Percentiles rank a stretch among this genome's conserved stretches.
These are phyloP conservation scores for Gonatopus flavifemur DNA, from an alignment of 1,140 invertebrate genomes.

Conservation along the genomic window DNA sequence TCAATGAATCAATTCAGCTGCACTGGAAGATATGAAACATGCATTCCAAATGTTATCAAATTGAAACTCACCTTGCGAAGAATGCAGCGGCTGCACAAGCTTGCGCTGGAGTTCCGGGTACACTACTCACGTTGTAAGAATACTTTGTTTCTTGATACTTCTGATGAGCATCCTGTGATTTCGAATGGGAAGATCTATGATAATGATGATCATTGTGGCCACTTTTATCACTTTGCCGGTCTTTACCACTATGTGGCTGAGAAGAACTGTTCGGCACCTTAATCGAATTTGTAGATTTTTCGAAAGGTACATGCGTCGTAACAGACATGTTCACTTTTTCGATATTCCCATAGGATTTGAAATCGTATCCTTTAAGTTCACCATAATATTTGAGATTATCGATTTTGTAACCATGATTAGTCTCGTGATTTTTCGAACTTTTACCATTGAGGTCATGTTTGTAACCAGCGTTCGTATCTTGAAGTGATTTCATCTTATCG, in stretches of 20 bases:
- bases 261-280: too few species aligned
- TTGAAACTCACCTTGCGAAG: conserved; percentile 53
- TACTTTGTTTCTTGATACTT: conserved; percentile 55
- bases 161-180: conserved; percentile 40
- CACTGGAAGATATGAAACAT: too few species aligned
- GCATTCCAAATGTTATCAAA: too few species aligned
- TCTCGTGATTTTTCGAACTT: conserved; percentile 28
- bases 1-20: too few species aligned
- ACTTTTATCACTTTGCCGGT: conserved; percentile 38
- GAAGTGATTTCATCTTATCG: conserved; percentile 49
- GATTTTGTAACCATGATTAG: conserved; percentile 41
- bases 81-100: conserved; percentile 56
- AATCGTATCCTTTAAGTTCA: conserved; percentile 50
- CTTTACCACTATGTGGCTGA: too few species aligned
- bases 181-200: conserved; percentile 39
- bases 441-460: conserved; percentile 30
- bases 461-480: conserved; percentile 36
- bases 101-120: conserved; percentile 53
- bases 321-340: too few species aligned
- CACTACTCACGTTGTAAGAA: conserved; percentile 53
- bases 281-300: too few species aligned
- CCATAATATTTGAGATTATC: conserved; percentile 54
- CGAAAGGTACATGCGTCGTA: too few species aligned
- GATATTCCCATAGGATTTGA: conserved; percentile 49
- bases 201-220: conserved; percentile 46